Evolutionary conservation across 1,140 invertebrate species (phyloP).

Genomic region (Plectus sambesii): DNA sequence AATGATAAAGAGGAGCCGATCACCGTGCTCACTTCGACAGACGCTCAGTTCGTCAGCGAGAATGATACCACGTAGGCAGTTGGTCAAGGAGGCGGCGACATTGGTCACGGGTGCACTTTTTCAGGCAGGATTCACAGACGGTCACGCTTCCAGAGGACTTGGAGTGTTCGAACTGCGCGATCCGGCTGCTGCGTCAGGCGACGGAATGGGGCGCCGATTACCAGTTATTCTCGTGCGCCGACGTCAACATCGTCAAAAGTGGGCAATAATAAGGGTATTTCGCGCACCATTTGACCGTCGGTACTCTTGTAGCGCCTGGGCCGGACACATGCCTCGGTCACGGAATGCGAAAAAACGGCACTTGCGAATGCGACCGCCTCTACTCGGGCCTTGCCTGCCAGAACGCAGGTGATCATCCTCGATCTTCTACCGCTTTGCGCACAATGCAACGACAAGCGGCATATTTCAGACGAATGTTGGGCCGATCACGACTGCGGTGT

Average conservation of each 20-base stretch:
- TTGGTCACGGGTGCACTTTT: slow-evolving; percentile 21
- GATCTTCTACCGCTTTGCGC: too few species aligned
- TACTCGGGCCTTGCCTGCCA: slow-evolving; percentile 14
- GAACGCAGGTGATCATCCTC: too few species aligned
- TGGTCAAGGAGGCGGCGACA: not conserved
- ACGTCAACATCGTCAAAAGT: slow-evolving; percentile 65
- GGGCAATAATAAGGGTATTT: slow-evolving; percentile 2
- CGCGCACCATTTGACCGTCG: too few species aligned
- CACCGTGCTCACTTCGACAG: slow-evolving; percentile 60
- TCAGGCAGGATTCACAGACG: slow-evolving; percentile 65
- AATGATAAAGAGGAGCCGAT: slow-evolving; percentile 67
- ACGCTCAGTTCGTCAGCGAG: slow-evolving; percentile 56
- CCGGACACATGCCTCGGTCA: slow-evolving; percentile 21
- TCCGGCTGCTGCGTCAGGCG: slow-evolving; percentile 72
- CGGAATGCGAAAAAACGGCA: slow-evolving; percentile 22
- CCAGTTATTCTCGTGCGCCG: slow-evolving; percentile 84
- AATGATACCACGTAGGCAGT: slow-evolving; percentile 61
- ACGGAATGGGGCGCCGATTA: slow-evolving; percentile 72
- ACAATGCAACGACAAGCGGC: too few species aligned
- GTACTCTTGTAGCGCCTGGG: too few species aligned
- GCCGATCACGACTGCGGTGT: slow-evolving; percentile 23
- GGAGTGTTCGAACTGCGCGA: slow-evolving; percentile 72
- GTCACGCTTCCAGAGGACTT: slow-evolving; percentile 69
- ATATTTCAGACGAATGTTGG: slow-evolving; percentile 24
- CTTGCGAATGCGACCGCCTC: slow-evolving; percentile 17